phyloP scores from a whole-genome alignment of 2,797 vertebrate genomes.

The Sebastes minor region DNA sequence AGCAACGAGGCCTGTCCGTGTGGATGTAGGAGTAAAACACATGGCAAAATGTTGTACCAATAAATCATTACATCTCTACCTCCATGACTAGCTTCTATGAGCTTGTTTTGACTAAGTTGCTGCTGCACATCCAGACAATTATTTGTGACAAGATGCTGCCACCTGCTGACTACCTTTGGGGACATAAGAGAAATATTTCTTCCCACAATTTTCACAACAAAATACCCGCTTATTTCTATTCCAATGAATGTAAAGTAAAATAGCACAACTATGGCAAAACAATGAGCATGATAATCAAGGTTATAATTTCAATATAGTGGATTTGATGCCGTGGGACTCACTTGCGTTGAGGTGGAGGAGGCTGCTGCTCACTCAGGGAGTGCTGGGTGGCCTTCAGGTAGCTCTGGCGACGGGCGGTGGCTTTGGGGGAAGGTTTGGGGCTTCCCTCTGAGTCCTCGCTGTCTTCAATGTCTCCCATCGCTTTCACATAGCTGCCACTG shows the following conservation, averaged over 20 bases:
- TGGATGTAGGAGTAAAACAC: slow-evolving; percentile 68
- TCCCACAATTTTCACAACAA: background rate
- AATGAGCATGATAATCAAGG: slow-evolving; percentile 23
- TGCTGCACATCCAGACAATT: background rate
- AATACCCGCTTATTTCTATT: slow-evolving; percentile 1
- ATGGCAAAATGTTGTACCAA: slow-evolving; percentile 64
- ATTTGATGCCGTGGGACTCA: slow-evolving; percentile 71
- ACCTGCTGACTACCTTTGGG: slow-evolving; percentile 66
- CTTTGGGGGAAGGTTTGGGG: slow-evolving; percentile 97
- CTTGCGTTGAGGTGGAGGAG: slow-evolving; percentile 88
- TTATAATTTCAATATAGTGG: background rate
- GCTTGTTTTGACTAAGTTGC: background rate
- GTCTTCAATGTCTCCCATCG: slow-evolving; percentile 95
- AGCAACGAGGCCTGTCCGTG: slow-evolving; percentile 75
- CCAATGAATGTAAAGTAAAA: slow-evolving; percentile 35
- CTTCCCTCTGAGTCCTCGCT: slow-evolving; percentile 96
- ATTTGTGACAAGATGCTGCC: slow-evolving; percentile 69
- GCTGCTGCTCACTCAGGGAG: slow-evolving; percentile 95
- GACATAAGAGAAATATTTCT: slow-evolving; percentile 3
- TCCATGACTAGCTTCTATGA: background rate
- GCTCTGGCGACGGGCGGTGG: slow-evolving; percentile 96
- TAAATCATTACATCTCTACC: slow-evolving; percentile 18
- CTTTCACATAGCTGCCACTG: slow-evolving; percentile 98
- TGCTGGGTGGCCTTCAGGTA: slow-evolving; percentile 99
- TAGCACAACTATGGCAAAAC: slow-evolving; percentile 15